These are phyloP conservation scores for Lobophora halterata DNA, from an alignment of 2,888 invertebrate species.

Conservation along the genomic window DNA sequence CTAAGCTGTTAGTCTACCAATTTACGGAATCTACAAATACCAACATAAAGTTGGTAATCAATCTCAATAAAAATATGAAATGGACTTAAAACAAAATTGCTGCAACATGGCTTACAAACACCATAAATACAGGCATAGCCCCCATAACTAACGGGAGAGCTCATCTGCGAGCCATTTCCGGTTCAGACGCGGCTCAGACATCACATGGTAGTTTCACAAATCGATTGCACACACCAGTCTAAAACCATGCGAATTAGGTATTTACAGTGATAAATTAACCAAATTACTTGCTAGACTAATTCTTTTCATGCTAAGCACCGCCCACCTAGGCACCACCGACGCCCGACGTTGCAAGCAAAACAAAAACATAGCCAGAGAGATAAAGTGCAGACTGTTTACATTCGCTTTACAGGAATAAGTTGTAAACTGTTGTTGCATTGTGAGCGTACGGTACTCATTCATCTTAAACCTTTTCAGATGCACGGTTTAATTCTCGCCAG, in stretches of 20 bases:
- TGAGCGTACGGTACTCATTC: conserved; percentile 64
- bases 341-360: conserved; percentile 42
- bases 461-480: conserved; percentile 74
- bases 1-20: too few relatives aligned
- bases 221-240: too few relatives aligned
- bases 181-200: conserved; percentile 63
- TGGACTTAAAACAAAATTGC: conserved; percentile 14
- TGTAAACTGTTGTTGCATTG: conserved; percentile 72
- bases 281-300: conserved; percentile 18
- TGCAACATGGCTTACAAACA: conserved; percentile 9
- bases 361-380: conserved; percentile 43
- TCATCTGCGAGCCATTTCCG: conserved; percentile 73
- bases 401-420: conserved; percentile 64
- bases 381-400: conserved; percentile 65
- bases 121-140: conserved; percentile 23
- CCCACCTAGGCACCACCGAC: too few relatives aligned
- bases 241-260: conserved; percentile 16
- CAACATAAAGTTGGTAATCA: too few relatives aligned
- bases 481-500: conserved; percentile 67
- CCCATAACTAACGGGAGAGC: conserved; percentile 49
- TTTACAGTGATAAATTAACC: conserved; percentile 6
- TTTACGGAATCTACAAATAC: too few relatives aligned
- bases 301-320: conserved; percentile 36
- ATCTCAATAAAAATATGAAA: conserved; percentile 5
- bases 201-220: conserved; percentile 36